phyloP scores from a whole-genome alignment of 2,797 vertebrate species.

The Heliangelus exortis region DNA sequence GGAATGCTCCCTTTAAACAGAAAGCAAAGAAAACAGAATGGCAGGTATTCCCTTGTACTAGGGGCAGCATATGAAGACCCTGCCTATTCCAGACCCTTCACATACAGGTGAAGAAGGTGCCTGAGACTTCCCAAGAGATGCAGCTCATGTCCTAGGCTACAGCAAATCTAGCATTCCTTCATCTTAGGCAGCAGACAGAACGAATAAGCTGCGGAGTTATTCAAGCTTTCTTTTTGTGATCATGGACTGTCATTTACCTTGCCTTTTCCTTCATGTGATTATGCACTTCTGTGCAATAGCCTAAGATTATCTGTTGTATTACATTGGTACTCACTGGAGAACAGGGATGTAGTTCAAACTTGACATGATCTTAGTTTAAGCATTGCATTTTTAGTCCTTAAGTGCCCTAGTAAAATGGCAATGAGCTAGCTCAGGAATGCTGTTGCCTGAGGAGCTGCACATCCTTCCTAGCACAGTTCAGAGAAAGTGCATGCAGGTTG shows the following conservation, averaged over 20 bases:
- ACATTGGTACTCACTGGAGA: background rate
- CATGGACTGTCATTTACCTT: background rate
- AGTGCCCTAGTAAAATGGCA: background rate
- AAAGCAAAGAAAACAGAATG: background rate
- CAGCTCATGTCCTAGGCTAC: accelerated
- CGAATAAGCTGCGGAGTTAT: background rate
- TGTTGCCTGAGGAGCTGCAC: background rate
- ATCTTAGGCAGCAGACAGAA: background rate
- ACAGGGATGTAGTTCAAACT: background rate
- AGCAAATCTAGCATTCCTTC: background rate
- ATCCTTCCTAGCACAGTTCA: constrained; percentile 18
- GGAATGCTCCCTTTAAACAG: background rate
- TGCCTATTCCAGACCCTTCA: background rate
- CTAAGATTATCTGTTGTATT: background rate
- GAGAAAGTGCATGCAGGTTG: background rate
- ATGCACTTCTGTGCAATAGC: accelerated
- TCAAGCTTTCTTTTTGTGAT: background rate
- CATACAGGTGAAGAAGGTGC: background rate
- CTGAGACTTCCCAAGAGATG: background rate
- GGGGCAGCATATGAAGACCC: background rate
- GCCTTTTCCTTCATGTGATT: background rate
- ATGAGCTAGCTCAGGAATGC: constrained; percentile 2
- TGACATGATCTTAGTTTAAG: background rate
- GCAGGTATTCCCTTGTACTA: accelerated
- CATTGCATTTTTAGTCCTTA: background rate